Base-by-base conservation (phyloP, 2,797 vertebrate species). In the Gadopsis marmoratus region DNA sequence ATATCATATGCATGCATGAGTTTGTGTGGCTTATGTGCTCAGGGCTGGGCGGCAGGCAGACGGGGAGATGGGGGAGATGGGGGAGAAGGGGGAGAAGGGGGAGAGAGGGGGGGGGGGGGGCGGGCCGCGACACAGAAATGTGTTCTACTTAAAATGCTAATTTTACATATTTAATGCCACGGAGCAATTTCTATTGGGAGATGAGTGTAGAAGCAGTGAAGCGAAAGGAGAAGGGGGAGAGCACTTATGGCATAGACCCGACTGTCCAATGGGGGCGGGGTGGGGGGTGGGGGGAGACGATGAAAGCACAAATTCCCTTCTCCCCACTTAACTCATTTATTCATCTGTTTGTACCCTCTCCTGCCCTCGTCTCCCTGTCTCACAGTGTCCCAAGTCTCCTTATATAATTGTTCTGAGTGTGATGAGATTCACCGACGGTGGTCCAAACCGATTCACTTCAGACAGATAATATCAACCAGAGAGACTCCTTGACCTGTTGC, bases 1-100 rank as follows among this genome's bases (percentile, higher is more conserved):
- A 95, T 93, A 92, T 96, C 93, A 94, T 95, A 97, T 86, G 96
- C 96, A 96, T 97, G 96, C 96, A 94, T 97, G 96, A 89, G 85
- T 95, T 91, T 92, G 91, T 91, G 91, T 94, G 85, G 86, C 85
- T 90, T 86, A 87, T 89, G 90, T 12, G 92, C 93, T 93, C 83
- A 81, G 88, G 92, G 91, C 91, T 83, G 87, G 86, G 86, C 81
- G 33, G 90, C 77, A 76, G 86, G 91, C 84, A 71, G 80, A 66
- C 78, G 63, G 85, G 76, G 71, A 41, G 31, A 33, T 74, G 4
- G 56, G 86, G 69, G 64, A 86, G 94, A 93, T n/a, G n/a, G n/a
- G n/a, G n/a, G n/a, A n/a, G n/a, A n/a, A n/a, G n/a, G n/a, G n/a
- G n/a, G n/a, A n/a, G n/a, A n/a, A n/a, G n/a, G n/a, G n/a, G n/a